These are phyloP conservation scores for Parascotia fuliginaria DNA, from an alignment of 2,888 invertebrate genomes.

Conservation along the genomic window DNA sequence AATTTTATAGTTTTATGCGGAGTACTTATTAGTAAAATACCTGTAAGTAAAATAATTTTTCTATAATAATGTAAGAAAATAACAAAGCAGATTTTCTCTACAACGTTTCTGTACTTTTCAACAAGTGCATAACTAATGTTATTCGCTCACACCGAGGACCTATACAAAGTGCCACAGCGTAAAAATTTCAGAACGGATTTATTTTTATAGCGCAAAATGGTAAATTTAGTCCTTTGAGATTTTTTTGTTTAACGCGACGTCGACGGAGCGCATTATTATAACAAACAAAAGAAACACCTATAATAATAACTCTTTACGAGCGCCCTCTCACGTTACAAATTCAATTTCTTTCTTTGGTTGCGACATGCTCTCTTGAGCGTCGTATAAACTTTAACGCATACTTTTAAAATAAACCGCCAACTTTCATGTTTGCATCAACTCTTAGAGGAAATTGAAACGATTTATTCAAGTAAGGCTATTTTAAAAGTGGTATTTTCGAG, in stretches of 20 bases:
- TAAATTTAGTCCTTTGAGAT: slow-evolving; percentile 39
- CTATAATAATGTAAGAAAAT: too few relatives aligned
- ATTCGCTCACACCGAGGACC: slow-evolving; percentile 3
- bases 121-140: slow-evolving; percentile 9
- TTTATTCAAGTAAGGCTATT: slow-evolving; percentile 42
- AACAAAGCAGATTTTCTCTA: neutral
- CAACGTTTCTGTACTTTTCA: neutral
- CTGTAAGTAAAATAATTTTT: too few relatives aligned
- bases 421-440: slow-evolving; percentile 54
- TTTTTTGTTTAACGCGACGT: slow-evolving; percentile 27
- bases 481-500: slow-evolving; percentile 40
- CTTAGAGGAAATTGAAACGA: slow-evolving; percentile 52
- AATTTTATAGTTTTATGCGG: too few relatives aligned
- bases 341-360: slow-evolving; percentile 68
- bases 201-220: slow-evolving; percentile 34
- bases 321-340: slow-evolving; percentile 63
- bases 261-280: slow-evolving; percentile 51
- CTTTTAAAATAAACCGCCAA: slow-evolving; percentile 63
- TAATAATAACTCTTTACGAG: slow-evolving; percentile 62
- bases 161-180: slow-evolving; percentile 17
- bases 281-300: slow-evolving; percentile 57
- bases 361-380: slow-evolving; percentile 48
- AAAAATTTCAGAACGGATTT: slow-evolving; percentile 26
- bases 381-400: slow-evolving; percentile 58
- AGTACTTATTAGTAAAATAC: too few relatives aligned